These are phyloP conservation scores for Trialeurodes vaporariorum DNA, from an alignment of 1,140 invertebrate species.

Conservation along the genomic window DNA sequence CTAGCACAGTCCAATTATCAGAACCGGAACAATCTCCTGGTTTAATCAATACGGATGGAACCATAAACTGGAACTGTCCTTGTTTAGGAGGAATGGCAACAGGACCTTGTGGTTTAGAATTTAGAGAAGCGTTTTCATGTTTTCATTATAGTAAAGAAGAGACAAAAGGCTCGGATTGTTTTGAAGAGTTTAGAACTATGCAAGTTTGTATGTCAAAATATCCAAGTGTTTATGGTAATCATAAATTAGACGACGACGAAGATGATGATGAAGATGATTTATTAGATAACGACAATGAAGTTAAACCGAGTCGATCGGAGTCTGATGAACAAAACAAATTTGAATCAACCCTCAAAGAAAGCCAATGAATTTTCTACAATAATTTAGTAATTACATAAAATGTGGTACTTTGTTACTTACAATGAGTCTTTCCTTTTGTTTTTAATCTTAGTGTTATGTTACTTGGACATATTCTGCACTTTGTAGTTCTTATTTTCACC, in stretches of 20 bases:
- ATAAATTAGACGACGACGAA: constrained; percentile 36
- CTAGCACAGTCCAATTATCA: constrained; percentile 58
- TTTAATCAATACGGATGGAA: constrained; percentile 71
- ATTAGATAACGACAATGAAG: constrained; percentile 7
- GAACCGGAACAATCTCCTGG: constrained; percentile 62
- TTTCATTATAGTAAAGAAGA: constrained; percentile 70
- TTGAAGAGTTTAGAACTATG: constrained; percentile 81
- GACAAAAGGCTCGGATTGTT: constrained; percentile 61
- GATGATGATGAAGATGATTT: constrained; percentile 37
- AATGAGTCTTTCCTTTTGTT: no score
- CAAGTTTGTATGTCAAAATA: constrained; percentile 84
- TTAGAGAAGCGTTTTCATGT: constrained; percentile 87
- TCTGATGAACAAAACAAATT: not conserved
- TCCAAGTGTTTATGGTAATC: constrained; percentile 69
- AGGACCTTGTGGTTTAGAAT: constrained; percentile 86
- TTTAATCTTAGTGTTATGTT: no score
- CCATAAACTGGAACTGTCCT: constrained; percentile 95
- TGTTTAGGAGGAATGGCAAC: constrained; percentile 92
- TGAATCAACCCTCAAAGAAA: not conserved
- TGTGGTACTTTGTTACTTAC: no score
- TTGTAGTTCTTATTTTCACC: no score
- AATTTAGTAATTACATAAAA: no score
- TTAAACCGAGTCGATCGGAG: constrained; percentile 3
- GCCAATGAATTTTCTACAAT: no score
- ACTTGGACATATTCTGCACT: no score